Percentiles rank a stretch among this genome's conserved stretches.
Evolutionary conservation across 1,140 invertebrate genomes (phyloP).

Genomic region (Drosophila insularis): DNA sequence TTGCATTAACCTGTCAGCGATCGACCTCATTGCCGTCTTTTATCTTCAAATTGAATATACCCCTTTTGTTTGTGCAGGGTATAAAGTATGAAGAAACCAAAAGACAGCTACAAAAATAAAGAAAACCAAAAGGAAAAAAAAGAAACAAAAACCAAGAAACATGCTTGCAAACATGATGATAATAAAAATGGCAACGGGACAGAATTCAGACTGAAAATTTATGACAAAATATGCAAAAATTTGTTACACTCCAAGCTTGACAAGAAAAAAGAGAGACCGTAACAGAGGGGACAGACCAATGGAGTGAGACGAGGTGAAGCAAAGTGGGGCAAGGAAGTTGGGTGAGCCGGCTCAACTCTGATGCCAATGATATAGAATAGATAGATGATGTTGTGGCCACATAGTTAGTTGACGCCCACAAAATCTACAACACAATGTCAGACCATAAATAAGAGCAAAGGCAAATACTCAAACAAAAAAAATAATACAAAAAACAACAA

Average conservation of each 20-base stretch:
- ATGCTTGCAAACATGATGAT: conserved; percentile 17
- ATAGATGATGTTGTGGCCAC: conserved; percentile 33
- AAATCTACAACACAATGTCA: conserved; percentile 28
- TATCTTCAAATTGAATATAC: background rate
- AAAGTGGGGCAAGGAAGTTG: background rate
- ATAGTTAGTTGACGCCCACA: conserved; percentile 43
- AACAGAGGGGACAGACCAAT: background rate
- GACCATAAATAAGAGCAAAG: conserved; percentile 44
- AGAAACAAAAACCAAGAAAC: conserved; percentile 30
- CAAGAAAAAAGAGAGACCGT: conserved; percentile 1
- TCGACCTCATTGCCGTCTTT: too few species aligned
- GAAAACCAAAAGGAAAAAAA: conserved; percentile 34
- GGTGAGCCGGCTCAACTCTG: background rate
- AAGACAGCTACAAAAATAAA: conserved; percentile 28
- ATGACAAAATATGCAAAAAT: conserved; percentile 55
- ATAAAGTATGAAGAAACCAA: conserved; percentile 19
- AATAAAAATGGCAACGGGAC: conserved; percentile 21
- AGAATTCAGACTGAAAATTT: conserved; percentile 32
- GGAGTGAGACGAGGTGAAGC: background rate
- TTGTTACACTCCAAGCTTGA: conserved; percentile 28
- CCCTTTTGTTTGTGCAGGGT: background rate
- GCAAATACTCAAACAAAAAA: conserved; percentile 4
- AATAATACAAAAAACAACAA: conserved; percentile 12
- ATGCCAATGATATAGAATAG: conserved; percentile 19
- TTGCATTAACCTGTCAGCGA: too few species aligned